Conservation (phyloP, 30 jellyfish, hydroid and myxozoan species). For the Hydractinia symbiolongicarpus region DNA sequence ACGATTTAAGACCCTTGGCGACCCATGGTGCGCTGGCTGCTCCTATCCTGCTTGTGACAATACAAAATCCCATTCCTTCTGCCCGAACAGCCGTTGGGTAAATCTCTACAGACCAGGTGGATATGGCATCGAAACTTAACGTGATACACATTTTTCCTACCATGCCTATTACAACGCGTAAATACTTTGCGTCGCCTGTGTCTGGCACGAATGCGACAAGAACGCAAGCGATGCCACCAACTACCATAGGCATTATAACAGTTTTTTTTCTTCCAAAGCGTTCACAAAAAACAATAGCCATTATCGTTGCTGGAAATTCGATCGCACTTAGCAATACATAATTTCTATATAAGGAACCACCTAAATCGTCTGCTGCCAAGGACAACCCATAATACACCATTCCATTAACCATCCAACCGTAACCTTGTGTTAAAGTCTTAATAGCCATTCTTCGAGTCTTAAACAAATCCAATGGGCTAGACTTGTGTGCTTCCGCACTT, state of each 20-base stretch:
- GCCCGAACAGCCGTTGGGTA: conserved; percentile 63
- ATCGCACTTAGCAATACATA: conserved; percentile 56
- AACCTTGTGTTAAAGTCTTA: conserved; percentile 44
- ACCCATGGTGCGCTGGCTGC: conserved; percentile 86
- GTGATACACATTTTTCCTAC: conserved; percentile 66
- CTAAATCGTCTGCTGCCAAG: conserved; percentile 86
- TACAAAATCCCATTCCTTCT: conserved; percentile 57
- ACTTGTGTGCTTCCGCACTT: conserved; percentile 11
- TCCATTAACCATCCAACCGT: conserved; percentile 69
- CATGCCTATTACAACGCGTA: conserved; percentile 48
- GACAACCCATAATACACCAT: conserved; percentile 69
- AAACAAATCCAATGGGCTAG: conserved; percentile 45
- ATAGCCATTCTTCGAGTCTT: conserved; percentile 48
- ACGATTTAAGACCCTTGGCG: conserved; percentile 35
- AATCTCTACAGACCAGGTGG: conserved; percentile 81
- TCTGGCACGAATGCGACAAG: conserved; percentile 59
- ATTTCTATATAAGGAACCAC: conserved; percentile 60
- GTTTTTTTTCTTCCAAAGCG: conserved; percentile 77
- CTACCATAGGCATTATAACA: conserved; percentile 30
- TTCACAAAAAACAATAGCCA: conserved; percentile 52
- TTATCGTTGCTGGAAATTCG: conserved; percentile 66
- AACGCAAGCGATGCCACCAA: conserved; percentile 50
- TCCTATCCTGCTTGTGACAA: conserved; percentile 60
- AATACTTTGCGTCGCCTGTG: conserved; percentile 30
- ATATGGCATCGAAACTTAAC: conserved; percentile 50